Evolutionary conservation across 2,797 vertebrate species (phyloP).

Genomic region (Selene dorsalis): DNA sequence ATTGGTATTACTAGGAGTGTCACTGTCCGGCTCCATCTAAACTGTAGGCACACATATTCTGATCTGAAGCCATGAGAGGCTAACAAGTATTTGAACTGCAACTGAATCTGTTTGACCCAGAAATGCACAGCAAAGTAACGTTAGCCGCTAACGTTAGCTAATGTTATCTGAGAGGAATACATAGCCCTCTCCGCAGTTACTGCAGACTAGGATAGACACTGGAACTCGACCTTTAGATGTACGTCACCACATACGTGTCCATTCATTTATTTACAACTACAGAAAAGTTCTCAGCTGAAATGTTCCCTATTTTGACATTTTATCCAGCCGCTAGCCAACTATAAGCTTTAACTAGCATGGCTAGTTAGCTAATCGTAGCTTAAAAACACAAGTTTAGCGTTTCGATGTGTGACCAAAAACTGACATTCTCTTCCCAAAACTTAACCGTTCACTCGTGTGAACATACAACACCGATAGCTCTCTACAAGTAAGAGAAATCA

Average conservation of each 20-base stretch:
- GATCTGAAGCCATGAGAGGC: conserved; percentile 54
- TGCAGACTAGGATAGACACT: not conserved
- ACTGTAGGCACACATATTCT: conserved; percentile 10
- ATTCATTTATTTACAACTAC: not conserved
- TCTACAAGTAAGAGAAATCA: conserved; percentile 1
- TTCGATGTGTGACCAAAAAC: not conserved
- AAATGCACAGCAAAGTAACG: conserved; percentile 64
- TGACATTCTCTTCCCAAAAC: not conserved
- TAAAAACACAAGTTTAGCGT: conserved; percentile 43
- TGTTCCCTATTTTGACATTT: not conserved
- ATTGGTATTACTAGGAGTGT: conserved; percentile 11
- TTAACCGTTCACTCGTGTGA: fast-evolving
- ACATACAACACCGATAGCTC: fast-evolving
- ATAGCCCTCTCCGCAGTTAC: not conserved
- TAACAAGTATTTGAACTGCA: conserved; percentile 70
- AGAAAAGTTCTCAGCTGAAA: not conserved
- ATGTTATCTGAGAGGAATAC: not conserved
- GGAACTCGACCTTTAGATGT: not conserved
- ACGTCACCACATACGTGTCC: fast-evolving
- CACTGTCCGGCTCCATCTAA: conserved; percentile 30
- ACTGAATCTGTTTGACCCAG: conserved; percentile 80
- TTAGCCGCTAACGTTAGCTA: conserved; percentile 64
- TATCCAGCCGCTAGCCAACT: conserved; percentile 44
- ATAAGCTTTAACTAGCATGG: conserved; percentile 55
- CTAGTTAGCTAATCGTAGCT: conserved; percentile 66